Evolutionary conservation across 2,113 vertebrate species (phyloP), one percentile per base, ranked within the genome.

Genomic region (Leuciscus idus): DNA sequence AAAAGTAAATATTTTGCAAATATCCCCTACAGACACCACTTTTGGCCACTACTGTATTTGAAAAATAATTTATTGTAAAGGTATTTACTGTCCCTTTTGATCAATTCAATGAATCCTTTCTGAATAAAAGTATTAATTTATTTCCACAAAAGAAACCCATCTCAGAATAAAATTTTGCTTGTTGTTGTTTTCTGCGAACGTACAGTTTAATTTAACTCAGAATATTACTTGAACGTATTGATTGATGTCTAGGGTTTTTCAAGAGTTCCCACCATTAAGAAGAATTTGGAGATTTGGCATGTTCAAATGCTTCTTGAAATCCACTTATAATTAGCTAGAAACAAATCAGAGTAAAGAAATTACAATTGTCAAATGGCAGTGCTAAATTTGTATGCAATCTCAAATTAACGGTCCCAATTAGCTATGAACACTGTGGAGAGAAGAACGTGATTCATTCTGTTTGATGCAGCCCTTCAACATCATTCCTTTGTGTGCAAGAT

Each of bases 351-450:
- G 26, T 48, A 75, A 74, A 73, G 4, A 48, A 82, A 64, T 79
- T 64, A 21, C 33, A 48, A 46, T 36, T 81, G 85, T 61, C 64
- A 84, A 68, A 68, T 15, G 19, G 75, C 66, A 33, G 72, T n/a
- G 73, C 75, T n/a, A 70, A 52, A 76, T 62, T 66, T 78, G 28
- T 36, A 66, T 13, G 50, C 59, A 55, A 86, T 86, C 74, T 52
- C 52, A 66, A 68, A 80, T 84, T 81, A 84, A 88, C 83, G 74
- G 72, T 33, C 73, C 75, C 85, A 86, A 84, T 86, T 84, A 86
- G 48, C 59, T 28, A 77, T 74, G 76, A 72, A 55, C 28, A 9
- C 28, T 83, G 72, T 15, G 7, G 52, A 80, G 72, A 86, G 46
- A 82, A 28, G 7, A 64, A 36, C 43, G 48, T 61, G 59, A 26